These are phyloP conservation scores for Drosophila navojoa DNA, from an alignment of 1,140 invertebrate species.

Conservation along the genomic window DNA sequence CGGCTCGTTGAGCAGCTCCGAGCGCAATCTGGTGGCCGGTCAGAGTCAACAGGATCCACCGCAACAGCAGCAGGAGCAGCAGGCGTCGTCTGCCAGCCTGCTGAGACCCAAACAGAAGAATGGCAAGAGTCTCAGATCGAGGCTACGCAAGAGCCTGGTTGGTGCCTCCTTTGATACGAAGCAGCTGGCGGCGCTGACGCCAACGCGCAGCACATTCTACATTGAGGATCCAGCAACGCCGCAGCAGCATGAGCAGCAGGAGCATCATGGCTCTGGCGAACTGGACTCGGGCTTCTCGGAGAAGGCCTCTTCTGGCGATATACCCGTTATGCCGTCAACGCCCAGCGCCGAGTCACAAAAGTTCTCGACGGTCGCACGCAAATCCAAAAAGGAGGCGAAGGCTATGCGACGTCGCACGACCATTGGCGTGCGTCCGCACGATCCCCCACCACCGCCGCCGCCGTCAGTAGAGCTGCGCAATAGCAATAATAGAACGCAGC, in stretches of 20 bases:
- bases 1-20: constrained; percentile 39
- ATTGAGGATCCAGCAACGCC: constrained; percentile 84
- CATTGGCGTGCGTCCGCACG: constrained; percentile 71
- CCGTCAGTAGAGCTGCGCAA: constrained; percentile 15
- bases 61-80: constrained; percentile 15
- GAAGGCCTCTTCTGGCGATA: constrained; percentile 58
- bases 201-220: constrained; percentile 87
- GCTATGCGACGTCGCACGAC: constrained; percentile 66
- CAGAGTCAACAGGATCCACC: constrained; percentile 14
- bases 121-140: constrained; percentile 84
- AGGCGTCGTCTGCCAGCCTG: constrained; percentile 26
- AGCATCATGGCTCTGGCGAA: constrained; percentile 84
- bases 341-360: constrained; percentile 59
- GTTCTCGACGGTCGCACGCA: constrained; percentile 66
- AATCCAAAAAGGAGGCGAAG: constrained; percentile 69
- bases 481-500: constrained; percentile 4
- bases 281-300: constrained; percentile 85
- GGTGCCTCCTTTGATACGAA: constrained; percentile 84
- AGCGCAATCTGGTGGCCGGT: constrained; percentile 37
- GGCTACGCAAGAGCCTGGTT: constrained; percentile 85
- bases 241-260: constrained; percentile 35
- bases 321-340: constrained; percentile 13
- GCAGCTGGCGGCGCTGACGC: constrained; percentile 57
- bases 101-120: constrained; percentile 84
- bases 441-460: constrained; percentile 83